Percentiles rank a stretch among this genome's conserved stretches.
phyloP scores from a whole-genome alignment of 2,888 invertebrate genomes.

The Zaprionus lineosus region DNA sequence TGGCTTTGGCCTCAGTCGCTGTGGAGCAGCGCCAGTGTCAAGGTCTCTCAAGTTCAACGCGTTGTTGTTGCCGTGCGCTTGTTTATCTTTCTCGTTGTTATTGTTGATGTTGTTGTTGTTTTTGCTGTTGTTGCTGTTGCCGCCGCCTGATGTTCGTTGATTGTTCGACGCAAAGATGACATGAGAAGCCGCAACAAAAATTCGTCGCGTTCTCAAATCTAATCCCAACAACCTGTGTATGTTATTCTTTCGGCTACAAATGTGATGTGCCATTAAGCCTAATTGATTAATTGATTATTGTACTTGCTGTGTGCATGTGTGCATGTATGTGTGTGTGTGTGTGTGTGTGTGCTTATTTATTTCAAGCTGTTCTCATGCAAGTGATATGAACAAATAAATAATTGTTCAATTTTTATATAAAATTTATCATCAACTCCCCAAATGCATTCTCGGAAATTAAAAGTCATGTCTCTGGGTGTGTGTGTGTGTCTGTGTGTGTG shows the following conservation, averaged over 20 bases:
- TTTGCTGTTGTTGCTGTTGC: slow-evolving; percentile 23
- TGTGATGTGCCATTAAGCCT: slow-evolving; percentile 38
- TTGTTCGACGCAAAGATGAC: slow-evolving; percentile 31
- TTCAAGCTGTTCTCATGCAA: slow-evolving; percentile 15
- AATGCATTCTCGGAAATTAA: slow-evolving; percentile 20
- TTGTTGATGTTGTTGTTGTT: too few relatives aligned
- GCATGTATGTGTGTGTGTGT: background rate
- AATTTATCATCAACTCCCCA: too few relatives aligned
- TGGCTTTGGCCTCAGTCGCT: slow-evolving; percentile 77
- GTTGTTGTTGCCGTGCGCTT: slow-evolving; percentile 49
- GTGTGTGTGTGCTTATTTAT: background rate
- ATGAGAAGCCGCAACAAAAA: slow-evolving; percentile 21
- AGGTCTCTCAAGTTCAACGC: slow-evolving; percentile 83
- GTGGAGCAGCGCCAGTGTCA: slow-evolving; percentile 83
- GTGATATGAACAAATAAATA: slow-evolving; percentile 3
- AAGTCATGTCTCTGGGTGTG: background rate
- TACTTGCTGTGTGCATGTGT: slow-evolving; percentile 1
- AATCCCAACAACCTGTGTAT: slow-evolving; percentile 3
- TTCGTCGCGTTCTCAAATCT: slow-evolving; percentile 32
- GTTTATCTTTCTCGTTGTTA: too few relatives aligned
- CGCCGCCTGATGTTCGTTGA: slow-evolving; percentile 13
- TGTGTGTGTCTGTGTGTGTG: background rate
- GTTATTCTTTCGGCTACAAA: slow-evolving; percentile 10
- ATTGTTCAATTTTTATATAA: too few relatives aligned
- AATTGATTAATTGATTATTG: slow-evolving; percentile 43